Evolutionary conservation across 2,888 invertebrate genomes (phyloP), one percentile per base, ranked within the genome.

Genomic region (Drosophila neotestacea): DNA sequence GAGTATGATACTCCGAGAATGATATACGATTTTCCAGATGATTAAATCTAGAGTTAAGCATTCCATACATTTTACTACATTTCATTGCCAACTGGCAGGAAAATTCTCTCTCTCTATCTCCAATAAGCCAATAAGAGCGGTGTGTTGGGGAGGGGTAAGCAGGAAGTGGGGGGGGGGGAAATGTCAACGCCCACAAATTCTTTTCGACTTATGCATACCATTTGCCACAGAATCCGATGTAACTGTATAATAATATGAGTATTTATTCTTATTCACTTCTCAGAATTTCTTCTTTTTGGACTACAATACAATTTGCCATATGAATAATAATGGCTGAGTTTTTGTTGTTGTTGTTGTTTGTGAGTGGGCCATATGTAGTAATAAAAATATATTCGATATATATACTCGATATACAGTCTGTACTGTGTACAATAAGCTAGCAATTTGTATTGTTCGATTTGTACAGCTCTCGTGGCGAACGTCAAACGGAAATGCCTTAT

Each of bases 371-470:
- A 6, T 6, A 50, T 30, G 16, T 41, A 41, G 13, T 6, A 39
- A 39, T 28, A 48, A n/a, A 38, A 32, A 38, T 6, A 27, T 10
- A 36, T 11, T 32, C 32, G 32, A 56, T 10, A 9, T 38, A 52
- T 44, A 52, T 44, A 48, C 16, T 36, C 50, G 50, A 13, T 32
- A 47, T 27, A 47, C 30, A 16, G n/a, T 46, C 4, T 9, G 4
- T 22, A 22, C 22, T 22, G 22, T 22, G 22, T 22, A 3, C 58
- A 63, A 51, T 46, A 60, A 66, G 67, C 60, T 61, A 46, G 72
- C 61, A 73, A 71, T 66, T 71, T 71, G 61, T 73, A 71, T 73
- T 71, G 71, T 72, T 72, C 65, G 72, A 71, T 72, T 69, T 66
- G 71, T 59, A 70, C 62, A 63, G 50, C 34, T 52, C 47, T 47